Evolutionary conservation across 2,113 vertebrate species (phyloP).

Genomic region (Alligator mississippiensis): DNA sequence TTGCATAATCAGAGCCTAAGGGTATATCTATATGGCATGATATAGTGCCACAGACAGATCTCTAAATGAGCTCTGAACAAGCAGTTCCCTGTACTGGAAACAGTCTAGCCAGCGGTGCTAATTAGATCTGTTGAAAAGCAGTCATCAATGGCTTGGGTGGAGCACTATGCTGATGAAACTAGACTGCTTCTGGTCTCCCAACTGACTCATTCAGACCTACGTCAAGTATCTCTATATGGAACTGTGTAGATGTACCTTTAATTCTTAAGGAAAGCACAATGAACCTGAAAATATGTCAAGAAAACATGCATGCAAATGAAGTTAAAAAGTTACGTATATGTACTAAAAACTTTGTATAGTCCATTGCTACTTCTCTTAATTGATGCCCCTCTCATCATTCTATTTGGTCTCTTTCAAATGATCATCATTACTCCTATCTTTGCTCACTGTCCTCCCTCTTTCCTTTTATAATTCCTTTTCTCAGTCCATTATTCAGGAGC

Average conservation of each 20-base stretch:
- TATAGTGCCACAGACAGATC: neutral
- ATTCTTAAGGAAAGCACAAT: neutral
- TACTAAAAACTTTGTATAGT: neutral
- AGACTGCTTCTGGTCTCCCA: no score
- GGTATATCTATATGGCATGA: neutral
- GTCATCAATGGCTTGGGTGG: no score
- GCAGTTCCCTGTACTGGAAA: no score
- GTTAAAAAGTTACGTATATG: neutral
- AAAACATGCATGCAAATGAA: constrained; percentile 14
- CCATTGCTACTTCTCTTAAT: neutral
- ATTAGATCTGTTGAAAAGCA: no score
- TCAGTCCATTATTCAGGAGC: neutral
- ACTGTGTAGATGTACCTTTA: neutral
- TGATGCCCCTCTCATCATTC: neutral
- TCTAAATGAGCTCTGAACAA: neutral
- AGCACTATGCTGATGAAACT: no score
- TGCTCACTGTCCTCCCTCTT: neutral
- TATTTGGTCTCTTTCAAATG: neutral
- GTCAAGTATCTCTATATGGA: no score
- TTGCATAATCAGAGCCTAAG: neutral
- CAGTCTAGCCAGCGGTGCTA: no score
- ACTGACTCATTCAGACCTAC: no score
- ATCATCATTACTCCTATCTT: neutral
- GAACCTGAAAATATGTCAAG: neutral
- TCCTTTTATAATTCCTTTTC: neutral